Percentiles rank a stretch among this genome's conserved stretches.
Conservation (phyloP, 2,113 vertebrate genomes). For the Diadophis punctatus region DNA sequence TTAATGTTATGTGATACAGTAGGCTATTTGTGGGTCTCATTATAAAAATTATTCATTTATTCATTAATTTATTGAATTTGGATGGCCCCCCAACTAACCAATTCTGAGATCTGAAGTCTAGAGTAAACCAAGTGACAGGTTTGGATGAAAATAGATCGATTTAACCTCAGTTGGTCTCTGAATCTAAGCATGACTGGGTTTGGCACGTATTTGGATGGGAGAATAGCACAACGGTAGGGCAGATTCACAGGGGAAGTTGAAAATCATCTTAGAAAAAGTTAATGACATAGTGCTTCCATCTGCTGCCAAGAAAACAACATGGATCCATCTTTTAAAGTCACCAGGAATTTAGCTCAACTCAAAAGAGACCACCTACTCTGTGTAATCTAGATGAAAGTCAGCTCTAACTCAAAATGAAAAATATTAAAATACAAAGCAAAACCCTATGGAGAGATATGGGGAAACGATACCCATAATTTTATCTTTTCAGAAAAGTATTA, state of each 20-base stretch:
- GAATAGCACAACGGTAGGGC: background rate
- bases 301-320: background rate
- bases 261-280: background rate
- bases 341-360: background rate
- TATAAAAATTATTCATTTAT: background rate
- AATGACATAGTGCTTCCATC: background rate
- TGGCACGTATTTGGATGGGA: background rate
- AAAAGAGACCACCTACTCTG: background rate
- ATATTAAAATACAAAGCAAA: background rate
- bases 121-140: background rate
- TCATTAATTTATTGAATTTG: background rate
- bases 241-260: background rate
- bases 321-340: background rate
- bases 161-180: background rate
- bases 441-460: background rate
- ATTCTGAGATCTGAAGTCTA: background rate
- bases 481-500: background rate
- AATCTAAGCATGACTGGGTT: background rate
- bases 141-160: background rate
- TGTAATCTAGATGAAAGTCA: background rate
- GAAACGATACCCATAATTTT: background rate
- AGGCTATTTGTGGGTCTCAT: background rate
- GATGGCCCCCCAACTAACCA: background rate
- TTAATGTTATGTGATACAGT: background rate
- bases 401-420: background rate